These are phyloP conservation scores for Melitaea cinxia DNA, from an alignment of 1,140 invertebrate species.

Conservation along the genomic window DNA sequence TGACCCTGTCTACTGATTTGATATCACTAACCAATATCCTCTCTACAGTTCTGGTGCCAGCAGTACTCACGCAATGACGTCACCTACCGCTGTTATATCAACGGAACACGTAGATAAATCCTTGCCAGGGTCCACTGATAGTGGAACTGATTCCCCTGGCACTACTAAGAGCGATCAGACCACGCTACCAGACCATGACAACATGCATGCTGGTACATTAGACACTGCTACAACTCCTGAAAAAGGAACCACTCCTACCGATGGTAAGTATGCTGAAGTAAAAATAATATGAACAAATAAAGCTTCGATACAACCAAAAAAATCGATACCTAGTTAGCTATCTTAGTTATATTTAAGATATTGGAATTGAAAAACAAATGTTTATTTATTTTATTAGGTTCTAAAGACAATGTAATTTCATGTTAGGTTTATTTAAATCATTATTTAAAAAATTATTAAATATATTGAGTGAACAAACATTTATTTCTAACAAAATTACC, in stretches of 20 bases:
- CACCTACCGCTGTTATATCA: constrained; percentile 51
- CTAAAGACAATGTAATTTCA: too few species aligned
- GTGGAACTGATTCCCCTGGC: constrained; percentile 38
- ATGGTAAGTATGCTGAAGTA: constrained; percentile 49
- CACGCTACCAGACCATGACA: constrained; percentile 63
- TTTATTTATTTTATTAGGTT: too few species aligned
- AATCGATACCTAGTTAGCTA: too few species aligned
- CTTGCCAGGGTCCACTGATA: constrained; percentile 48
- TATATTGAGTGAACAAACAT: too few species aligned
- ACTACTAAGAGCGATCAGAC: constrained; percentile 33
- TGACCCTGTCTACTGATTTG: too few species aligned
- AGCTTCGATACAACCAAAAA: too few species aligned
- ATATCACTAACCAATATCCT: not conserved
- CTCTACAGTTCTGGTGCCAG: constrained; percentile 52
- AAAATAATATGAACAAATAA: too few species aligned
- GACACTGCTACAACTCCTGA: constrained; percentile 50
- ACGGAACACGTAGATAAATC: constrained; percentile 57
- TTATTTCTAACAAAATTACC: too few species aligned
- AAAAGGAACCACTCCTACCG: constrained; percentile 62
- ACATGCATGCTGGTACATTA: constrained; percentile 65
- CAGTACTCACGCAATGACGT: constrained; percentile 70
- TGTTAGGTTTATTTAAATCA: too few species aligned
- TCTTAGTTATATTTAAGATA: too few species aligned
- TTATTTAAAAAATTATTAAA: too few species aligned
- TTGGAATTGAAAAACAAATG: too few species aligned